Conservation (phyloP, 2,113 vertebrate species). For the Cephalopholis sonnerati region DNA sequence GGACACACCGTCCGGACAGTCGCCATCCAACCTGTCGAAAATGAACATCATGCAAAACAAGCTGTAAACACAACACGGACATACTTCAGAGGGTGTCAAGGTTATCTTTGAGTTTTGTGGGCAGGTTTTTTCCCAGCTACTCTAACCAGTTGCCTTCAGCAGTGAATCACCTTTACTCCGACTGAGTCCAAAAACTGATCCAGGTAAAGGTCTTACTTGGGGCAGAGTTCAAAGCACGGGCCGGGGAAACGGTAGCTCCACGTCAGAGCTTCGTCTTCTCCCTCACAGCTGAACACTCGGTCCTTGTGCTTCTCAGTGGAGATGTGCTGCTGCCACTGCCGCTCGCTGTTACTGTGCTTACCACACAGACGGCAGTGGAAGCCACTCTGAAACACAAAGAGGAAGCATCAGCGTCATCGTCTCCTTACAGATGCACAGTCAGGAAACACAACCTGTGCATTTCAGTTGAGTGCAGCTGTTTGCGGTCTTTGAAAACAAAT, state of each 20-base stretch:
- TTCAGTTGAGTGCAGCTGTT: background rate
- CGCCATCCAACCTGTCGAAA: constrained; percentile 67
- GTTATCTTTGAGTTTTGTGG: no score
- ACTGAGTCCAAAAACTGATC: background rate
- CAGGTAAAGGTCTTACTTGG: constrained; percentile 76
- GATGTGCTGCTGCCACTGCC: constrained; percentile 98
- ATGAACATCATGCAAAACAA: constrained; percentile 8
- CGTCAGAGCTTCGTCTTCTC: constrained; percentile 89
- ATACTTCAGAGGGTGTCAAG: no score
- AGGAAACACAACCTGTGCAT: background rate
- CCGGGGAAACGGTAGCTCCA: constrained; percentile 96
- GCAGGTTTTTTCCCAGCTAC: no score
- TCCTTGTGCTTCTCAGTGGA: constrained; percentile 96
- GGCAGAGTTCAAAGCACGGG: constrained; percentile 88
- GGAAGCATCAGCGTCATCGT: background rate
- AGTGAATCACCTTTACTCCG: no score
- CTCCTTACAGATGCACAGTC: background rate
- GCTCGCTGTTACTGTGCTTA: constrained; percentile 96
- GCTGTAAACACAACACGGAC: no score
- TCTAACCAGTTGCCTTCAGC: no score
- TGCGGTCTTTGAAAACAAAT: background rate
- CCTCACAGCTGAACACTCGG: constrained; percentile 92
- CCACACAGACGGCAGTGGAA: constrained; percentile 95
- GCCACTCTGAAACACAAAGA: constrained; percentile 83
- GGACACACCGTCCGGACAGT: constrained; percentile 90